Base-by-base conservation (phyloP, 2,888 invertebrate genomes). In the Odontocerum albicorne region DNA sequence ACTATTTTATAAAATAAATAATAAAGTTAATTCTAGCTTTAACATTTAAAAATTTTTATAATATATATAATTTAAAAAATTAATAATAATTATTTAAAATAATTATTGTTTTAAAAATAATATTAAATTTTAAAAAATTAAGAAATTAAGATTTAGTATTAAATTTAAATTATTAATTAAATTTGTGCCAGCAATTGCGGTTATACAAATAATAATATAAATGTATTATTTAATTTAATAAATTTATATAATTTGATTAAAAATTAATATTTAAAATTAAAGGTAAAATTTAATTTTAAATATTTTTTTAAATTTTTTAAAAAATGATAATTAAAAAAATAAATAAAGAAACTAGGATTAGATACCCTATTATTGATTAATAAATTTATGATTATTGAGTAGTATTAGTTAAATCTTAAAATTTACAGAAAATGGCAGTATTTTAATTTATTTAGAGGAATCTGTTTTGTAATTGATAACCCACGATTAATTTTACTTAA, bases 181-280 rank as follows among this genome's bases (percentile, higher is more conserved):
- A 75, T 78, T 82, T 82, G 82, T 83, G 83, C 83, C 83, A 85
- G 84, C 84, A 83, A 78, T 79, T 79, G 84, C 83, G 84, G 81
- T 84, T 84, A 84, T 66, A 82, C 83, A 80, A 76, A 75, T 75
- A 66, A 77, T 77, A 70, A 75, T 75, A 70, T 77, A 70, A 80
- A 79, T 77, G 75, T 73, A 72, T 69, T 69, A 13, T 70, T 63
- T 43, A 43, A n/a, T 45, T 27, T 33, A 27, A 32, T 8, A 7
- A 64, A 45, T 33, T 33, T 38, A 15, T 19, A 40, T 59, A 46
- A 63, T 63, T 67, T 70, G n/a, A n/a, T n/a, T n/a, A n/a, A n/a
- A 67, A 67, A 65, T 64, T 70, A 73, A 72, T 69, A 68, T 71
- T 66, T 68, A 67, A 68, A 36, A 61, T 75, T 74, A 72, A 76